Evolutionary conservation across 2,797 vertebrate species (phyloP), one percentile per base, ranked within the genome.

Genomic region (Calcarius lapponicus): DNA sequence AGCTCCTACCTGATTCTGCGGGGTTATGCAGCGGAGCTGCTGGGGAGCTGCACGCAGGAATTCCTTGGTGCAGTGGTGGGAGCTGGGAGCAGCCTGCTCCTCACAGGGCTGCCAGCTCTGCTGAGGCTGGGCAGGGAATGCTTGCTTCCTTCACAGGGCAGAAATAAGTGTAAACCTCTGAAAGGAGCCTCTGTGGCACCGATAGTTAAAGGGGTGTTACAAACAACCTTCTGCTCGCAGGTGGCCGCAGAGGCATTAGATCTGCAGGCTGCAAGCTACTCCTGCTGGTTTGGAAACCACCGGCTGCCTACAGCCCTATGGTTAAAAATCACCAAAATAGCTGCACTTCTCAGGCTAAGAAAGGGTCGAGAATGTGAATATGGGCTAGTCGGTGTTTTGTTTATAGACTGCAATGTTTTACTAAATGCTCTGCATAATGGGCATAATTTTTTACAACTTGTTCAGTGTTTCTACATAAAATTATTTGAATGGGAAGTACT

Each of bases 1-100:
- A 25, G 87, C 89, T 76, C 87, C 83, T 82, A 93, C 80, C 80
- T 94, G 95, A 22, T 93, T 83, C 67, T 66, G 78, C 10, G 0
- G 82, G 81, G 87, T 26, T 72, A 10, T 80, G 14, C 71, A 90
- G 86, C 95, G 88, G 79, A 72, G 91, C 73, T 57, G 54, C 48
- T 64, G 71, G 64, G 65, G 94, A 71, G 76, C 10, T 53, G 64
- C 65, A 17, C 3, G 31, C 92, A 65, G 88, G 65, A 93, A 96
- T 92, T 71, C 76, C 81, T 87, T 38, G 74, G 3, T 34, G 84
- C 61, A 62, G 21, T 7, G 58, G 4, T 4, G 92, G 75, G 92
- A 70, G 89, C 92, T 74, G 10, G 5, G 45, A 3, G 4, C 11
- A 7, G 45, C 66, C 57, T 0, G 7, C 85, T 88, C 36, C 58